Percentiles rank a stretch among this genome's conserved stretches.
These are phyloP conservation scores for Heterodera filipjevi DNA, from an alignment of 2,888 invertebrate genomes.

Conservation along the genomic window DNA sequence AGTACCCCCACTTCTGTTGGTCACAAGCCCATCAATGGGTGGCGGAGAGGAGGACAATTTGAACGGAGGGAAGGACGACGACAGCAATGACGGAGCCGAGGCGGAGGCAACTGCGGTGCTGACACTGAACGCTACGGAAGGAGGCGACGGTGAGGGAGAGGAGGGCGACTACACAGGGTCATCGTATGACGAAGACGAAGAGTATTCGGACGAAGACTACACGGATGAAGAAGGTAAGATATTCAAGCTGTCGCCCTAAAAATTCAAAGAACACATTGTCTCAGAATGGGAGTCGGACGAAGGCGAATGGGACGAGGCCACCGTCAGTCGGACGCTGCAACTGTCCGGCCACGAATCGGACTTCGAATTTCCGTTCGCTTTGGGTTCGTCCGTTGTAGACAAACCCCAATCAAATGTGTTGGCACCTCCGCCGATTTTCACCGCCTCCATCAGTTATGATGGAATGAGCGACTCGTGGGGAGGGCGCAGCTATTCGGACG, in stretches of 20 bases:
- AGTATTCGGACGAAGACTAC: constrained; percentile 36
- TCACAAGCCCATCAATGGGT: constrained; percentile 49
- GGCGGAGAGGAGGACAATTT: constrained; percentile 2
- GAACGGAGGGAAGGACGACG: constrained; percentile 26
- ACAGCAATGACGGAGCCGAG: neutral
- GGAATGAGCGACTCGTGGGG: constrained; percentile 47
- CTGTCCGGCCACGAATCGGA: constrained; percentile 49
- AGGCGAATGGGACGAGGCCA: constrained; percentile 35
- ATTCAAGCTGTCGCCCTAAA: neutral
- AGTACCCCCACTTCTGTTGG: constrained; percentile 48
- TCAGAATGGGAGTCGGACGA: constrained; percentile 44
- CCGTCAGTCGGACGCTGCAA: constrained; percentile 34
- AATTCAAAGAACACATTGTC: neutral
- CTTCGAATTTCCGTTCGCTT: constrained; percentile 47
- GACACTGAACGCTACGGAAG: constrained; percentile 4
- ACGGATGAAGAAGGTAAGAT: constrained; percentile 34
- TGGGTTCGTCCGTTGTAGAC: constrained; percentile 20
- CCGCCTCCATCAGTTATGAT: constrained; percentile 61
- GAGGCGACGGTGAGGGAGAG: constrained; percentile 11
- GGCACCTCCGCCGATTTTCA: constrained; percentile 57
- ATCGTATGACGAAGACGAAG: constrained; percentile 38
- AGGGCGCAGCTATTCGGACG: constrained; percentile 49
- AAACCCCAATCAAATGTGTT: constrained; percentile 44
- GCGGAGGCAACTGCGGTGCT: constrained; percentile 15
- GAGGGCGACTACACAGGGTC: constrained; percentile 27